Base-by-base conservation (phyloP, 2,113 vertebrate species). In the Oxygymnocypris stewartii region DNA sequence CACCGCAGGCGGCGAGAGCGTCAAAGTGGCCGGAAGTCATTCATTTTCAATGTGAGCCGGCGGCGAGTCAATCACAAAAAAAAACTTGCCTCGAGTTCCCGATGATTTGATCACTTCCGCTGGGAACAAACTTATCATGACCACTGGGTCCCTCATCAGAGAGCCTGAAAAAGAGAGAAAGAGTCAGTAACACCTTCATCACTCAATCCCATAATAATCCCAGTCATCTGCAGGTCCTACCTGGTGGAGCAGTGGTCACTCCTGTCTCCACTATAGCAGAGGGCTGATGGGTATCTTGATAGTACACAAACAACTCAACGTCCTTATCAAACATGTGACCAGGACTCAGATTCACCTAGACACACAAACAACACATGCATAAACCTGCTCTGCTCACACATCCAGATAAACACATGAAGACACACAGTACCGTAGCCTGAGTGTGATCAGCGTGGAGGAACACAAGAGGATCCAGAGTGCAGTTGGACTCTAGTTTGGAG, bases 301-400 rank as follows among this genome's bases (percentile, higher is more conserved):
- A 97, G 90, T 96, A 96, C 59, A 96, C 89, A 88, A 97, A 88
- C 37, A 97, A 87, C 51, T 96, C 93, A 67, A 97, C 91, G 25
- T 96, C 94, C 42, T 91, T 80, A 77, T 96, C 95, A 92, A 96
- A 96, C 84, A 93, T 94, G 90, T 96, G 94, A 63, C 94, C 96
- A 85, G 93, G 89, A 59, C 93, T 90, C 93, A 97, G 88, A 57
- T 94, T 94, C 12, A 96, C 90, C 96, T 96, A 84, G 49, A 88
- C 81, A 79, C 63, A 20, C 54, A 10, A 44, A 20, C 57, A 2
- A 59, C 14, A 79, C 77, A 59, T 23, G 28, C 8, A 13, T 79
- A 7, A 79, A 35, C 3, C 77, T n/a, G 28, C 51, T 18, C 18
- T 40, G 49, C 16, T 57, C 31, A 57, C 28, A 79, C 77, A 79